A percentile compares a stretch with the other conserved stretches of the same genome.
These are phyloP conservation scores for Poecilia picta DNA, from an alignment of 2,797 vertebrate genomes.

Conservation along the genomic window DNA sequence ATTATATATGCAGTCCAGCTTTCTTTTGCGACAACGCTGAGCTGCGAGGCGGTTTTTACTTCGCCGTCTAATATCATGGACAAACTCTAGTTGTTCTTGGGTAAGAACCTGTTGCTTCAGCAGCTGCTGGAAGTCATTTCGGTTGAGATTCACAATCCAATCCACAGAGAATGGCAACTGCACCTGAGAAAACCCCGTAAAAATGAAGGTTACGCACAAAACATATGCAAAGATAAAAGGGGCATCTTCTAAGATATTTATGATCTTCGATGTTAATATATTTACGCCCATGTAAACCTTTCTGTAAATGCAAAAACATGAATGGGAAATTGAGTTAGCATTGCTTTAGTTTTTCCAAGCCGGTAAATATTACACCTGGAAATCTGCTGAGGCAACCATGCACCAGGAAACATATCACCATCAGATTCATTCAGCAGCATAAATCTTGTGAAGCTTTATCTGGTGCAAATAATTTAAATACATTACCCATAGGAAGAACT, in stretches of 20 bases:
- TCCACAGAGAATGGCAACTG: slow-evolving; percentile 91
- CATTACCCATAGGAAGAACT: slow-evolving; percentile 17
- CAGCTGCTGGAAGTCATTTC: slow-evolving; percentile 95
- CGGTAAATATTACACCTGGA: slow-evolving; percentile 54
- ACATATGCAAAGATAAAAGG: neutral
- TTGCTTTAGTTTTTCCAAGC: slow-evolving; percentile 27
- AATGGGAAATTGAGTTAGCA: slow-evolving; percentile 1
- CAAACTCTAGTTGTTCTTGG: slow-evolving; percentile 90
- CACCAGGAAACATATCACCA: slow-evolving; percentile 26
- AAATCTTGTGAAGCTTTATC: slow-evolving; percentile 27
- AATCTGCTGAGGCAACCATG: slow-evolving; percentile 21
- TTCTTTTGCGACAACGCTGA: slow-evolving; percentile 96
- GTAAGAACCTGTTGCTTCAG: slow-evolving; percentile 90
- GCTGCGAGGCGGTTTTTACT: slow-evolving; percentile 97
- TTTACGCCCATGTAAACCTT: neutral
- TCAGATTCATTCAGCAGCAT: slow-evolving; percentile 12
- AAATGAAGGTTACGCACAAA: neutral
- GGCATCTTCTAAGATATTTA: neutral
- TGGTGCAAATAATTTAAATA: slow-evolving; percentile 20
- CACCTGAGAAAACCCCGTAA: slow-evolving; percentile 76
- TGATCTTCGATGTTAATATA: neutral
- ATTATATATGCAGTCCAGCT: slow-evolving; percentile 95
- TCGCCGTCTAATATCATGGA: slow-evolving; percentile 93
- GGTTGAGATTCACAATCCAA: slow-evolving; percentile 88
- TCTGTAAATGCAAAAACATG: neutral